A percentile compares a stretch with the other conserved stretches of the same genome.
Evolutionary conservation across 2,888 invertebrate genomes (phyloP).

Genomic region (Unio delphinus): DNA sequence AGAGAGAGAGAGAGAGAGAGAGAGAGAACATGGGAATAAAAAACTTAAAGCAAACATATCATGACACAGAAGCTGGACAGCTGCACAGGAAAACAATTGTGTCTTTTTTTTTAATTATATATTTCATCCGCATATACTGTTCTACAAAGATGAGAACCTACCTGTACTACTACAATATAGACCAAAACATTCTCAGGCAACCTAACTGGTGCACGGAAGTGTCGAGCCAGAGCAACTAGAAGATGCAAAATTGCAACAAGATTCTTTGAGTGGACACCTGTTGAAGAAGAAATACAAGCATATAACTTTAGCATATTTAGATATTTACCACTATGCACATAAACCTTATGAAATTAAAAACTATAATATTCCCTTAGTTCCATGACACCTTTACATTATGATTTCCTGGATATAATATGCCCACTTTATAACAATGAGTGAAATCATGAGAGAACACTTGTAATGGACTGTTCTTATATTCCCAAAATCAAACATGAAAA

Average conservation of each 20-base stretch:
- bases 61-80: too few species aligned
- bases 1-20: too few species aligned
- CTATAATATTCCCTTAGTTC: too few species aligned
- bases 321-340: background rate
- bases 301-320: background rate
- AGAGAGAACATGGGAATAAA: too few species aligned
- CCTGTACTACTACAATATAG: conserved; percentile 91
- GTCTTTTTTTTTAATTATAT: too few species aligned
- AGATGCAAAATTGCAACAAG: conserved; percentile 95
- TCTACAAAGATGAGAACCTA: conserved; percentile 28
- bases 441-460: background rate
- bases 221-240: conserved; percentile 89
- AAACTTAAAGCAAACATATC: too few species aligned
- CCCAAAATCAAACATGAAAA: background rate
- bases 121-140: too few species aligned
- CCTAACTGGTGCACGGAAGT: conserved; percentile 95
- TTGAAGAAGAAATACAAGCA: conserved; percentile 8
- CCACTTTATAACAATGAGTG: background rate
- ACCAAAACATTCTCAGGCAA: conserved; percentile 97
- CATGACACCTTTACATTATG: background rate
- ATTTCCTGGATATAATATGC: background rate
- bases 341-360: too few species aligned
- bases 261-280: conserved; percentile 91
- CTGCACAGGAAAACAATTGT: too few species aligned
- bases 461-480: background rate